phyloP scores from a whole-genome alignment of 2,797 vertebrate genomes.

The Somateria mollissima region DNA sequence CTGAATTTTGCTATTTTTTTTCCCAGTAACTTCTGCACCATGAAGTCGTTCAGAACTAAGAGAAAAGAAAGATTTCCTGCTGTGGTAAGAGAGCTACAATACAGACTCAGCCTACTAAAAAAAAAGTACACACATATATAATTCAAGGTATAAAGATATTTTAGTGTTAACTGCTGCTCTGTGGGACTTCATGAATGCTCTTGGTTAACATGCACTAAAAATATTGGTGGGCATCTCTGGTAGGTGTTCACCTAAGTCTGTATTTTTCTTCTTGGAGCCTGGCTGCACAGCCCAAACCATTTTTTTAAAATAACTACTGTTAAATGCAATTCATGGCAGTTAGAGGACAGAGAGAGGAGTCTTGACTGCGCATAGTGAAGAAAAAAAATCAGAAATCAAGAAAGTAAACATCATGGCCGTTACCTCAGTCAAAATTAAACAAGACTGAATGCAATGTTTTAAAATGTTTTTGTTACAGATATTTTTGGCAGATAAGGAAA shows the following conservation, averaged over 20 bases:
- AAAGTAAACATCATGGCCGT: constrained; percentile 36
- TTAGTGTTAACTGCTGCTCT: not conserved
- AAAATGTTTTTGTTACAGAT: constrained; percentile 62
- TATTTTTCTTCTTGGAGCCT: not conserved
- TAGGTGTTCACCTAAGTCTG: constrained; percentile 21
- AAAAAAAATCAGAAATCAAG: not conserved
- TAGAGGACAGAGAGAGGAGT: constrained; percentile 1
- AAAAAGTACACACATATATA: not conserved
- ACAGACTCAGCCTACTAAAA: not conserved
- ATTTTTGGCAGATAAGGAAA: constrained; percentile 59
- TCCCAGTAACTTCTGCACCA: not conserved
- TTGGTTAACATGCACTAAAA: constrained; percentile 14
- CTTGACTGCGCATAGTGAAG: not conserved
- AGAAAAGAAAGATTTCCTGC: not conserved
- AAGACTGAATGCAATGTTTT: constrained; percentile 41
- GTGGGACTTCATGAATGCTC: not conserved
- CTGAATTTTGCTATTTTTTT: not conserved
- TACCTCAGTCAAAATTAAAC: constrained; percentile 64
- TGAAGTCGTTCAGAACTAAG: not conserved
- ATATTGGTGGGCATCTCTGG: not conserved
- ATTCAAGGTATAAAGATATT: not conserved
- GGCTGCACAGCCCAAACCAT: not conserved
- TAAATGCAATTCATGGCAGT: constrained; percentile 8
- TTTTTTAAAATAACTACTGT: constrained; percentile 33
- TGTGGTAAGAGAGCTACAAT: not conserved